These are phyloP conservation scores for Psittacula cyanocephala DNA, from an alignment of 2,113 vertebrate species.

Conservation along the genomic window DNA sequence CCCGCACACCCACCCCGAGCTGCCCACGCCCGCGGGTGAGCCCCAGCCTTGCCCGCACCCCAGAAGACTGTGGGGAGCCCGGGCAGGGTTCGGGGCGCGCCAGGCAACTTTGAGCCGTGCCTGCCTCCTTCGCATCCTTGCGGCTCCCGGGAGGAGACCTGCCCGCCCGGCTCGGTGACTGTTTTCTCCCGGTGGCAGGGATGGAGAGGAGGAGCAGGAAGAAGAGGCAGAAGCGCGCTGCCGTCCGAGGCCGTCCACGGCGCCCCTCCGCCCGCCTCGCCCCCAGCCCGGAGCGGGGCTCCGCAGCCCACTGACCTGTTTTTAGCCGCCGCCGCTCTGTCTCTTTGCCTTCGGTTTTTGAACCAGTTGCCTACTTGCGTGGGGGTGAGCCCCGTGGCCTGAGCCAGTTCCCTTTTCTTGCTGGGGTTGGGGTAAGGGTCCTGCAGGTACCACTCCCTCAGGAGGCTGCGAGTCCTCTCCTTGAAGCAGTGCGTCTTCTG, in stretches of 20 bases:
- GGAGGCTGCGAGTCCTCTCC: constrained; percentile 98
- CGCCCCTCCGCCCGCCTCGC: neutral
- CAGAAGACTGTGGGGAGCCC: neutral
- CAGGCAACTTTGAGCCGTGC: neutral
- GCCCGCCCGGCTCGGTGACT: neutral
- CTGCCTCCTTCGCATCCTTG: neutral
- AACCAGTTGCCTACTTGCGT: constrained; percentile 99
- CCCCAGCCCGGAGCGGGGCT: neutral
- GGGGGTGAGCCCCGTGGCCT: constrained; percentile 99
- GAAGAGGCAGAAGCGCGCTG: neutral
- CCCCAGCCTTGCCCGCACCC: neutral
- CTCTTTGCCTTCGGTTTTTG: constrained; percentile 99
- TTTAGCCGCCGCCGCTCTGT: constrained; percentile 98
- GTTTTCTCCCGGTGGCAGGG: neutral
- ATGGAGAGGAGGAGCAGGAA: neutral
- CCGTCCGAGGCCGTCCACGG: neutral
- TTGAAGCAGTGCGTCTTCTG: constrained; percentile 99
- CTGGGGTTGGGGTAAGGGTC: constrained; percentile 99
- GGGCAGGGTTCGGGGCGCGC: neutral
- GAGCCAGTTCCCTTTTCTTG: constrained; percentile 99
- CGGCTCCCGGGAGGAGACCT: neutral
- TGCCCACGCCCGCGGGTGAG: neutral
- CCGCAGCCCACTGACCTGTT: constrained; percentile 89
- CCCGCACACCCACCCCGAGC: neutral
- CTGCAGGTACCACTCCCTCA: constrained; percentile 99